phyloP scores from a whole-genome alignment of 2,888 invertebrate genomes.

The Pocota personata region DNA sequence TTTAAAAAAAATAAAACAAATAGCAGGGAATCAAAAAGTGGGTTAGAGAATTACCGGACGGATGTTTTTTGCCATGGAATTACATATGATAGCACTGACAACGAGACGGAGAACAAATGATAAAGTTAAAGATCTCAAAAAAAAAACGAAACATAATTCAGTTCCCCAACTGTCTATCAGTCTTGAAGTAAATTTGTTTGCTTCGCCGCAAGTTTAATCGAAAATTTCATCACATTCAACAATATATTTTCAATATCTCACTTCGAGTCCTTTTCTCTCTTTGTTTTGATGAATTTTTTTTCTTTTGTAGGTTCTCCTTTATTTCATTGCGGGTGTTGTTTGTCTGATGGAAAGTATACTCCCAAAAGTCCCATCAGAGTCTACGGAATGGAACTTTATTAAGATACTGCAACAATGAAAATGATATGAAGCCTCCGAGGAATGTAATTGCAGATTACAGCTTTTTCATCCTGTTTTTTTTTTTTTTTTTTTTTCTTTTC shows the following conservation, averaged over 20 bases:
- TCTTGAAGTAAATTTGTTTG: background rate
- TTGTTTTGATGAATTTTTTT: background rate
- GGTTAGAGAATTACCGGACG: too few relatives aligned
- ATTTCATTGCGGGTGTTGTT: background rate
- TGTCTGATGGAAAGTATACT: background rate
- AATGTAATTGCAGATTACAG: slow-evolving; percentile 57
- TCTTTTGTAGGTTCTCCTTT: background rate
- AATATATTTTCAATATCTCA: slow-evolving; percentile 5
- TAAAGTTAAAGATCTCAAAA: too few relatives aligned
- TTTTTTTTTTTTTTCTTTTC: background rate
- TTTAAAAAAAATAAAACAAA: too few relatives aligned
- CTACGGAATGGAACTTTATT: slow-evolving; percentile 23
- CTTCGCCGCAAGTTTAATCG: slow-evolving; percentile 5
- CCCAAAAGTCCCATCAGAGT: slow-evolving; percentile 10
- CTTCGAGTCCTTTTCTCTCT: background rate
- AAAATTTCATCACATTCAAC: slow-evolving; percentile 23
- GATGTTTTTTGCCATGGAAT: too few relatives aligned
- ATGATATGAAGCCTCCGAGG: slow-evolving; percentile 44
- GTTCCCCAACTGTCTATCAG: background rate
- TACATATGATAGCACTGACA: too few relatives aligned
- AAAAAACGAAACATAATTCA: too few relatives aligned
- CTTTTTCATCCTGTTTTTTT: slow-evolving; percentile 29
- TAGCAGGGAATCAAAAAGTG: too few relatives aligned
- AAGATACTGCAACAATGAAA: slow-evolving; percentile 45
- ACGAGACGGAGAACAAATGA: too few relatives aligned